Conservation (phyloP, 35 echinoderm and acorn worm genomes). For the Patiria miniata region DNA sequence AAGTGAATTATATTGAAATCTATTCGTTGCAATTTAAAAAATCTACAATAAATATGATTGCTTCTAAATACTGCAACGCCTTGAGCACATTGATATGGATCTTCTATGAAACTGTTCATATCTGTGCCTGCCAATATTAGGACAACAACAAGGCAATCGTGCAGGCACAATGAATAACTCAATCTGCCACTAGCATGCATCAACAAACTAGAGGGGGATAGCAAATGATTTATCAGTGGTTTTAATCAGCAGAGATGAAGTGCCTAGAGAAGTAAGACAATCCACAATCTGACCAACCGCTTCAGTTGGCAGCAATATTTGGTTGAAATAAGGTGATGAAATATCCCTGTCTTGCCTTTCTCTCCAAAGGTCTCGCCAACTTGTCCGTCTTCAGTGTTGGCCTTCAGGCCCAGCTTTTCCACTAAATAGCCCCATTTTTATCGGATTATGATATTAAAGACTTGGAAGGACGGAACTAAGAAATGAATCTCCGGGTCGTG, state of each 20-base stretch:
- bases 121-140: too few species aligned
- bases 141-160: too few species aligned
- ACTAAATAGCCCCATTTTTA: slow-evolving; percentile 29
- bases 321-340: neutral
- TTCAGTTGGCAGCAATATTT: neutral
- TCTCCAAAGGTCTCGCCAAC: neutral
- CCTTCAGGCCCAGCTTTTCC: neutral
- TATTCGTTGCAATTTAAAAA: too few species aligned
- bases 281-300: neutral
- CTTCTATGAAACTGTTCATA: too few species aligned
- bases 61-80: too few species aligned
- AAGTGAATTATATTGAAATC: too few species aligned
- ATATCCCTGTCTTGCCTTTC: neutral
- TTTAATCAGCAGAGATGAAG: slow-evolving; percentile 14
- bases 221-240: neutral
- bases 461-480: neutral
- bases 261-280: neutral
- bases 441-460: slow-evolving; percentile 23
- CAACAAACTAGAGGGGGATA: neutral
- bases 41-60: neutral
- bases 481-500: neutral
- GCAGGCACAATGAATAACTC: too few species aligned
- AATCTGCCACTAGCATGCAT: neutral
- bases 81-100: too few species aligned
- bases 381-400: neutral